Evolutionary conservation across 1,140 invertebrate species (phyloP).

Genomic region (Cotesia vestalis): DNA sequence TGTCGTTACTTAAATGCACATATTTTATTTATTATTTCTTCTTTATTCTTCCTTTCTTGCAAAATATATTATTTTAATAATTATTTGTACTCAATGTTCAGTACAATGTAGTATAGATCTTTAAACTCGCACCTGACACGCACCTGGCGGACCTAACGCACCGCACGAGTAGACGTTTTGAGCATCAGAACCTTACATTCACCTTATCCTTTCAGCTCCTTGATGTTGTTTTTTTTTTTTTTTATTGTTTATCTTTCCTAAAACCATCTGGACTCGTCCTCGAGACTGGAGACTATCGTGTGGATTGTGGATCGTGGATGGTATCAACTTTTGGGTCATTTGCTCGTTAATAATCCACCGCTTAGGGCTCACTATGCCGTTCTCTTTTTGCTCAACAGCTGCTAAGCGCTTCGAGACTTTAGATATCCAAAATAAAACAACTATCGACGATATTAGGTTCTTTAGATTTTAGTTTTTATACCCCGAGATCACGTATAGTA

Average conservation of each 20-base stretch:
- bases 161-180: constrained; percentile 9
- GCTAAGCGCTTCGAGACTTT: no score
- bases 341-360: neutral
- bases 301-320: neutral
- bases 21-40: no score
- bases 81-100: neutral
- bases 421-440: no score
- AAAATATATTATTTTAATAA: constrained; percentile 7
- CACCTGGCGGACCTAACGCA: constrained; percentile 30
- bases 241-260: neutral
- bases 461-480: no score
- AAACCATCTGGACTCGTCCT: neutral
- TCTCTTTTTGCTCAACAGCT: neutral
- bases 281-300: neutral
- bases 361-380: neutral
- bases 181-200: neutral
- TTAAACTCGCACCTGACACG: constrained; percentile 30
- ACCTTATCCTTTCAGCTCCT: neutral
- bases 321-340: constrained; percentile 6
- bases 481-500: no score
- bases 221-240: neutral
- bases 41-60: neutral
- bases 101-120: no score
- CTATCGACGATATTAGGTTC: no score
- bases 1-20: constrained; percentile 18